A percentile compares a stretch with the other conserved stretches of the same genome.
Conservation (phyloP, 2,888 invertebrate species). For the Druceiella hillmani region DNA sequence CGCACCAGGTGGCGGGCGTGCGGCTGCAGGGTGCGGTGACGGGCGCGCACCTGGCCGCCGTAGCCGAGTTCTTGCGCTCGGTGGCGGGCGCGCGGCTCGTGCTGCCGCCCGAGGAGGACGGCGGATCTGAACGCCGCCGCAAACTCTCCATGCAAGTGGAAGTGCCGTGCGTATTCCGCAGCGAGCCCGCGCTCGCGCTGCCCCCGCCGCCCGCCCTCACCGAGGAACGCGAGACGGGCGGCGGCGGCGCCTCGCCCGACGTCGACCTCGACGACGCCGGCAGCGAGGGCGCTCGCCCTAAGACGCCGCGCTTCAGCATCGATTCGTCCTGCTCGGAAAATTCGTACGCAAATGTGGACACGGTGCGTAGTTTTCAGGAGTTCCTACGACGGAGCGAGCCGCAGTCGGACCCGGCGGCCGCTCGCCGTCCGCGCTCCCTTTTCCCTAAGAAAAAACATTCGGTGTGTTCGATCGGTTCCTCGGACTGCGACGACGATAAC, state of each 20-base stretch:
- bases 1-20: constrained; percentile 61
- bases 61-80: constrained; percentile 59
- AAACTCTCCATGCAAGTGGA: constrained; percentile 52
- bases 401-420: constrained; percentile 35
- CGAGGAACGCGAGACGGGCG: constrained; percentile 47
- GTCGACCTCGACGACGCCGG: constrained; percentile 39
- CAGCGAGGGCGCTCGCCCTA: constrained; percentile 39
- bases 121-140: constrained; percentile 37
- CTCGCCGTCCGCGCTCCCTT: constrained; percentile 36
- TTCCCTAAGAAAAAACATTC: constrained; percentile 49
- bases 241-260: constrained; percentile 35
- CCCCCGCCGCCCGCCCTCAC: constrained; percentile 32
- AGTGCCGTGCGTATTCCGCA: constrained; percentile 49
- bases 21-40: constrained; percentile 60
- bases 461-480: constrained; percentile 50
- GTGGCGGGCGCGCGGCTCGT: constrained; percentile 60
- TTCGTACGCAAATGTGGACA: constrained; percentile 51
- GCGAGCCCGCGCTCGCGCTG: constrained; percentile 39
- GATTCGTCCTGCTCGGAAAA: constrained; percentile 54
- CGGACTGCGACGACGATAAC: constrained; percentile 49
- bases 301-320: constrained; percentile 46
- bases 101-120: constrained; percentile 48
- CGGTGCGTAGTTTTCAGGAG: constrained; percentile 50
- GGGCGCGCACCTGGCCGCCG: constrained; percentile 60
- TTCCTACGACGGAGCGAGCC: constrained; percentile 35